Evolutionary conservation across 2,113 vertebrate species (phyloP).

Genomic region (Irena cyanogastra): DNA sequence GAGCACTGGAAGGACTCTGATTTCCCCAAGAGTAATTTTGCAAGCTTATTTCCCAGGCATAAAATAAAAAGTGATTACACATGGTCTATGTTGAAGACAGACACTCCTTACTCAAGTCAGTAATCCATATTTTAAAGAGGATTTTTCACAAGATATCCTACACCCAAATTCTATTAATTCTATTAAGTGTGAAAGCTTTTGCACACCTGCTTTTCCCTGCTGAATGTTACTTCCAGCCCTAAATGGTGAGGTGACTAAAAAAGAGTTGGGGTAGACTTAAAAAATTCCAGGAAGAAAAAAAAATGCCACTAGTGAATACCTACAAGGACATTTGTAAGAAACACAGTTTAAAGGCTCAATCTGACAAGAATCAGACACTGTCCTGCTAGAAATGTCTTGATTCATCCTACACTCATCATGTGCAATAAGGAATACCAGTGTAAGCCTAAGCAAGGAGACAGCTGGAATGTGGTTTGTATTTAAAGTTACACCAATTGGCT

Average conservation of each 20-base stretch:
- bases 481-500: background rate
- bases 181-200: background rate
- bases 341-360: background rate
- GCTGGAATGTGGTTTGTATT: background rate
- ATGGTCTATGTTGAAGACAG: background rate
- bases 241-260: background rate
- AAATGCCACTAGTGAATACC: background rate
- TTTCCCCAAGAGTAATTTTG: background rate
- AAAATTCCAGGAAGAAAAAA: background rate
- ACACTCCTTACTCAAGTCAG: background rate
- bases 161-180: background rate
- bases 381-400: background rate
- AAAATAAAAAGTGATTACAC: background rate
- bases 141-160: background rate
- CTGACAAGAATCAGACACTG: background rate
- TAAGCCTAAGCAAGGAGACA: background rate
- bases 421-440: background rate
- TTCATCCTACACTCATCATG: background rate
- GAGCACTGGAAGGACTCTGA: background rate
- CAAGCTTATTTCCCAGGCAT: background rate
- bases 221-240: background rate
- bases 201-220: background rate
- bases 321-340: background rate
- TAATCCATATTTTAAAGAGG: background rate
- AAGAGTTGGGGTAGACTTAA: background rate